Evolutionary conservation across 2,797 vertebrate species (phyloP).

Genomic region (Australoheros facetus): DNA sequence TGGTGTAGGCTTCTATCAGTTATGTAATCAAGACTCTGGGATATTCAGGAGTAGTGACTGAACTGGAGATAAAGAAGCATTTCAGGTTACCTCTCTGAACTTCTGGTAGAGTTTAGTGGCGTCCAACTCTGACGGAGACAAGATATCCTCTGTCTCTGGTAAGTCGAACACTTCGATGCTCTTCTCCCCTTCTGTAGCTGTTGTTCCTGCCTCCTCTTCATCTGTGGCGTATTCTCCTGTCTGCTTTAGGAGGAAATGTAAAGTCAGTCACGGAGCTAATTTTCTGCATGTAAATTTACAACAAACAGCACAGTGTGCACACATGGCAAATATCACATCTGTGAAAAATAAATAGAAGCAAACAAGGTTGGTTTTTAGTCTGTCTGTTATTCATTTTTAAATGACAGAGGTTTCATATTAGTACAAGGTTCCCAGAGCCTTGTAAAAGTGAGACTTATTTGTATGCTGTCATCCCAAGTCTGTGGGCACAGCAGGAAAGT

Average conservation of each 20-base stretch:
- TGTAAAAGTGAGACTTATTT: not conserved
- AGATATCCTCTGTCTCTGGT: conserved; percentile 93
- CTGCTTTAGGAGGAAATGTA: conserved; percentile 72
- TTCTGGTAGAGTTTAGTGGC: conserved; percentile 96
- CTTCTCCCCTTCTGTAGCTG: conserved; percentile 84
- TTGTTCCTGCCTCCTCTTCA: conserved; percentile 90
- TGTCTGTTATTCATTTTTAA: not conserved
- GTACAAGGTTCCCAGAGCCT: not conserved
- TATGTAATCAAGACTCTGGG: not conserved
- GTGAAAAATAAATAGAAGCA: not conserved
- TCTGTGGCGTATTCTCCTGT: conserved; percentile 98
- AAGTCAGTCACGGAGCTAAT: not conserved
- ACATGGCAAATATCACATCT: not conserved
- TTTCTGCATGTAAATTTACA: not conserved
- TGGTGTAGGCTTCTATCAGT: not conserved
- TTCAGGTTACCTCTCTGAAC: conserved; percentile 91
- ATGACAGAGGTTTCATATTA: not conserved
- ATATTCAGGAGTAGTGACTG: not conserved
- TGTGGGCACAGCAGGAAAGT: not conserved
- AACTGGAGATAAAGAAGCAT: not conserved
- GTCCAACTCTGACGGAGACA: conserved; percentile 93
- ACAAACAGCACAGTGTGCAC: not conserved
- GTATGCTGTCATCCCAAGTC: not conserved
- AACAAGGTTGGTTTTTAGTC: not conserved
- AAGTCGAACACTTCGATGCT: conserved; percentile 97